A percentile compares a stretch with the other conserved stretches of the same genome.
Evolutionary conservation across 23 tunicate species (phyloP).

Genomic region (Trididemnum clinides): DNA sequence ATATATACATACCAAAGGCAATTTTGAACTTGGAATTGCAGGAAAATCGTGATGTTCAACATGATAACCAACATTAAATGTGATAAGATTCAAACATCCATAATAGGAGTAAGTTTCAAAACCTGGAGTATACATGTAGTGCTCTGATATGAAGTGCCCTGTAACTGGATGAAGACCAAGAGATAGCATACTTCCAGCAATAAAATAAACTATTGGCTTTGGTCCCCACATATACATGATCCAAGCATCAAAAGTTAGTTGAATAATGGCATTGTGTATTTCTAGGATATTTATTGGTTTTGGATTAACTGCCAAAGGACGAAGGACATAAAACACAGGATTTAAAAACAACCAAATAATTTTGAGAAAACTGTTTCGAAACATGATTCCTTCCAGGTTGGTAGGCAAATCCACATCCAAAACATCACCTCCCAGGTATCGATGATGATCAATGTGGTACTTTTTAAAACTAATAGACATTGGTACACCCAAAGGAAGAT

Average conservation of each 20-base stretch:
- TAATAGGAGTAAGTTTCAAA: constrained; percentile 95
- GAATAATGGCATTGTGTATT: constrained; percentile 84
- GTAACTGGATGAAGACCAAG: constrained; percentile 93
- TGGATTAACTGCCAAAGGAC: constrained; percentile 90
- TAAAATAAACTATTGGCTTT: constrained; percentile 77
- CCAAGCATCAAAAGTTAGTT: constrained; percentile 75
- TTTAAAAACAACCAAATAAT: constrained; percentile 86
- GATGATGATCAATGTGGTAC: constrained; percentile 94
- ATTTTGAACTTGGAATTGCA: constrained; percentile 82
- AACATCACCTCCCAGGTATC: constrained; percentile 91
- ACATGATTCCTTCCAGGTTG: constrained; percentile 77
- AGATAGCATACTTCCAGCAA: constrained; percentile 77
- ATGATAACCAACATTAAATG: constrained; percentile 98
- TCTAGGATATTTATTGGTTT: constrained; percentile 85
- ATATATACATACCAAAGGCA: constrained; percentile 72
- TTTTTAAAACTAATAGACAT: constrained; percentile 94
- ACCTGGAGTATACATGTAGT: constrained; percentile 95
- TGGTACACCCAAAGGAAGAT: constrained; percentile 92
- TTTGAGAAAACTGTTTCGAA: constrained; percentile 85
- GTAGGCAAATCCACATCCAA: constrained; percentile 93
- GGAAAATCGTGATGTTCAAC: constrained; percentile 99
- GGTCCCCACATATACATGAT: constrained; percentile 82
- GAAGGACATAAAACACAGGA: constrained; percentile 86
- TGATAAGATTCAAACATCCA: constrained; percentile 79
- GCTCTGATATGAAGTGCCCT: constrained; percentile 98